Evolutionary conservation across 2,797 vertebrate genomes (phyloP).

Genomic region (Ctenopoma kingsleyae): DNA sequence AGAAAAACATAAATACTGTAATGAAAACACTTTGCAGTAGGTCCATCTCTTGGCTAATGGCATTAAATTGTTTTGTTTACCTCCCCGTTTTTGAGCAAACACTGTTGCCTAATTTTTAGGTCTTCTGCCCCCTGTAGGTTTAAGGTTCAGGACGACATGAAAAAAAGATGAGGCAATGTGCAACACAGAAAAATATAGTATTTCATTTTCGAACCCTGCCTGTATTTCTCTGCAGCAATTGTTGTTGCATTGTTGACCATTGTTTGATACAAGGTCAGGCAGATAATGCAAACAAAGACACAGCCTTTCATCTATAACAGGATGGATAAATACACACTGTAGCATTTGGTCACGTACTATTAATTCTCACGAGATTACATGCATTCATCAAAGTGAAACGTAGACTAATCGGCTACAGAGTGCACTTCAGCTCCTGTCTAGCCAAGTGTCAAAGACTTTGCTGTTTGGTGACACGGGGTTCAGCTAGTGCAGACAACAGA

Average conservation of each 20-base stretch:
- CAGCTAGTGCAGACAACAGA: conserved; percentile 45
- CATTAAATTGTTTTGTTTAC: conserved; percentile 28
- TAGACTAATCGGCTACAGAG: conserved; percentile 14
- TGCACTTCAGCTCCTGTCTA: conserved; percentile 27
- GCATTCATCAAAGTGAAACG: conserved; percentile 25
- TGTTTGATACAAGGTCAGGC: conserved; percentile 37
- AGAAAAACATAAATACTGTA: neutral
- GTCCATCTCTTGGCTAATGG: neutral
- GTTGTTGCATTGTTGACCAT: conserved; percentile 6
- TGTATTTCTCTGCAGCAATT: conserved; percentile 31
- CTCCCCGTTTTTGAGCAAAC: conserved; percentile 23
- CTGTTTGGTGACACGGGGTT: conserved; percentile 31
- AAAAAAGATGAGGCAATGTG: conserved; percentile 23
- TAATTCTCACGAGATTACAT: conserved; percentile 8
- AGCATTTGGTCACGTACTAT: conserved; percentile 33
- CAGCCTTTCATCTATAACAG: conserved; percentile 46
- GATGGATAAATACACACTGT: conserved; percentile 14
- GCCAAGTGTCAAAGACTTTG: conserved; percentile 34
- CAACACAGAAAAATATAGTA: conserved; percentile 19
- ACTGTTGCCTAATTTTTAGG: conserved; percentile 17
- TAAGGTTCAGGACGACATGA: conserved; percentile 44
- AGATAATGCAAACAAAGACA: conserved; percentile 34
- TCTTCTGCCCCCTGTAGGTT: conserved; percentile 36
- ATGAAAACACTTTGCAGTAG: neutral
- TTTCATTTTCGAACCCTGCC: conserved; percentile 16